Percentiles rank a stretch among this genome's conserved stretches.
These are phyloP conservation scores for Spatulosminthurus flaviceps DNA, from an alignment of 2,888 invertebrate species.

Conservation along the genomic window DNA sequence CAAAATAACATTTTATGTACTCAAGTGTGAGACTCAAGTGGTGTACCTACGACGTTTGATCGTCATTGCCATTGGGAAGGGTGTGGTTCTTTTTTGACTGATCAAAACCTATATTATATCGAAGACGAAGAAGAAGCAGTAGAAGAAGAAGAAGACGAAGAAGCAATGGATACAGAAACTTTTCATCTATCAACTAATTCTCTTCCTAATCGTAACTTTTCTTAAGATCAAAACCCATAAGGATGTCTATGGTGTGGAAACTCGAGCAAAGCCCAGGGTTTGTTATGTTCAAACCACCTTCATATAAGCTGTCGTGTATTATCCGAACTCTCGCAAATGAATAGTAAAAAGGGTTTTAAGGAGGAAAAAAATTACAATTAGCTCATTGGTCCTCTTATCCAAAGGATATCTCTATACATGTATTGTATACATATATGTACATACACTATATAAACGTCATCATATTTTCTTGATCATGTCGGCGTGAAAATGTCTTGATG, in stretches of 20 bases:
- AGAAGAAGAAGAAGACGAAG: too few species aligned
- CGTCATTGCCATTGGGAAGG: slow-evolving; percentile 30
- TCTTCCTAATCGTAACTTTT: slow-evolving; percentile 14
- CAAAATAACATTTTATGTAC: slow-evolving; percentile 3
- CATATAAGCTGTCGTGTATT: too few species aligned
- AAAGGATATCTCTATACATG: neutral
- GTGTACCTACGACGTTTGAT: neutral
- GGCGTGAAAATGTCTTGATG: slow-evolving; percentile 10
- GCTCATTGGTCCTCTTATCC: neutral
- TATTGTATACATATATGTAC: too few species aligned
- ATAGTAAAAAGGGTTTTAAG: slow-evolving; percentile 8
- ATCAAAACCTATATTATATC: slow-evolving; percentile 7
- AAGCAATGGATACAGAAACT: slow-evolving; percentile 11
- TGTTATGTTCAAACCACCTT: too few species aligned
- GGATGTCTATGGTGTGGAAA: neutral
- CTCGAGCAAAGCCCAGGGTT: slow-evolving; percentile 6
- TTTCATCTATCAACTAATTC: slow-evolving; percentile 10
- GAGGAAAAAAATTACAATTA: slow-evolving; percentile 6
- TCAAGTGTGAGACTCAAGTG: slow-evolving; percentile 11
- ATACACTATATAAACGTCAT: neutral
- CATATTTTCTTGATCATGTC: slow-evolving; percentile 4
- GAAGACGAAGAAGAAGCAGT: too few species aligned
- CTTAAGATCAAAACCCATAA: neutral
- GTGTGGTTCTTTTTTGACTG: slow-evolving; percentile 25
- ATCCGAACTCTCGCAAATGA: slow-evolving; percentile 13